phyloP scores from a whole-genome alignment of 2,113 vertebrate genomes.

The Tupaia tana region DNA sequence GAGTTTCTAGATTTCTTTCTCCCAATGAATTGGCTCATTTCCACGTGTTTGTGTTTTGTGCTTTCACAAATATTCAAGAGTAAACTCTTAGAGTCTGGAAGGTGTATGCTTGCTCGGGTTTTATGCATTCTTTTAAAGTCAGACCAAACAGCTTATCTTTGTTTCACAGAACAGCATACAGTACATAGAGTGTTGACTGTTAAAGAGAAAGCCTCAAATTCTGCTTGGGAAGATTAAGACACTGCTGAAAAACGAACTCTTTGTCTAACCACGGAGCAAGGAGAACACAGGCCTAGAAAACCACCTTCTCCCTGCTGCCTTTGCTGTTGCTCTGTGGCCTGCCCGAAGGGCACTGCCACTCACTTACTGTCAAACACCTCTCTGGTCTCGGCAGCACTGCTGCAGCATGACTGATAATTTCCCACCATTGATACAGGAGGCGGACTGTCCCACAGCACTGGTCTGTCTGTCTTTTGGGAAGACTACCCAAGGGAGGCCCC shows the following conservation, averaged over 20 bases:
- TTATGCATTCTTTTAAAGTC: conserved; percentile 75
- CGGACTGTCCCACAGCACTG: not conserved
- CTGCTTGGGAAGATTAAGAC: conserved; percentile 83
- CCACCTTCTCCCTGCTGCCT: not conserved
- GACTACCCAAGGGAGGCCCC: conserved; percentile 39
- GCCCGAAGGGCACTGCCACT: conserved; percentile 56
- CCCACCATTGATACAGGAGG: conserved; percentile 40
- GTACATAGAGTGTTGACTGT: conserved; percentile 79
- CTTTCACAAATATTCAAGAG: conserved; percentile 51
- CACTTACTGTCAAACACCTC: not conserved
- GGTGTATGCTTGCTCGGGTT: conserved; percentile 65
- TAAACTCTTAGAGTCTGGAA: conserved; percentile 61
- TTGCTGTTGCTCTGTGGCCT: conserved; percentile 46
- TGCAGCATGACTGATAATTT: conserved; percentile 72
- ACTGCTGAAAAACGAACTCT: conserved; percentile 78
- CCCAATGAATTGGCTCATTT: conserved; percentile 49
- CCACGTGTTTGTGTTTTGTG: conserved; percentile 65
- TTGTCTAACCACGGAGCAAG: conserved; percentile 72
- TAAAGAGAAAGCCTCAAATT: conserved; percentile 79
- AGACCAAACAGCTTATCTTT: conserved; percentile 84
- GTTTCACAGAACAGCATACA: conserved; percentile 79
- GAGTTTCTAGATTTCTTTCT: not conserved
- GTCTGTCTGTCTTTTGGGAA: conserved; percentile 46
- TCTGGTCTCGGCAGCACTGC: not conserved
- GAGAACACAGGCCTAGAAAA: conserved; percentile 44